Conservation (phyloP, 2,113 vertebrate species). For the Salvelinus alpinus region DNA sequence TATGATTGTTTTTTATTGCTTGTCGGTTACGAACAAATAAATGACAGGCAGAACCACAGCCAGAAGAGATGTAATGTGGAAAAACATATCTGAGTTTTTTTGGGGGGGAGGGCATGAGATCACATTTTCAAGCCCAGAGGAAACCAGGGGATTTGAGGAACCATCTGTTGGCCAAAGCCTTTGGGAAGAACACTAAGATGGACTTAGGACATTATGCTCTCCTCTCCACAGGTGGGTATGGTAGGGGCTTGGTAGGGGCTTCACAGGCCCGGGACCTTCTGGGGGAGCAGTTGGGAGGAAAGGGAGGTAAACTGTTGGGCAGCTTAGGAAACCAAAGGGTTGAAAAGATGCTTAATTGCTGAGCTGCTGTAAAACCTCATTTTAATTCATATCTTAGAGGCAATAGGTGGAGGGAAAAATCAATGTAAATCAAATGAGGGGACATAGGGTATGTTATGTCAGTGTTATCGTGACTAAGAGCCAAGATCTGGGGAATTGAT, state of each 20-base stretch:
- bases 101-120: constrained; percentile 64
- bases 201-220: constrained; percentile 71
- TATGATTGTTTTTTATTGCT: no score
- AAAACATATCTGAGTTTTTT: constrained; percentile 35
- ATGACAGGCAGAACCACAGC: no score
- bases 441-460: background rate
- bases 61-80: background rate
- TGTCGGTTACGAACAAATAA: no score
- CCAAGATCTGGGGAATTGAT: background rate
- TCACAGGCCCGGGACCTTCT: constrained; percentile 26
- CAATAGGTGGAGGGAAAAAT: constrained; percentile 30
- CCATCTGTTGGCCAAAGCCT: constrained; percentile 78
- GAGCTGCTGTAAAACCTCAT: constrained; percentile 55
- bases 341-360: constrained; percentile 43
- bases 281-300: constrained; percentile 14
- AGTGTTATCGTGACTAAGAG: background rate
- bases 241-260: constrained; percentile 33
- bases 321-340: constrained; percentile 40
- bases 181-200: constrained; percentile 71
- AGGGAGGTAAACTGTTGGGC: constrained; percentile 42
- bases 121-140: constrained; percentile 72
- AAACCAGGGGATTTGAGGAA: constrained; percentile 74
- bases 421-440: constrained; percentile 2
- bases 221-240: constrained; percentile 77
- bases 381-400: constrained; percentile 60